These are phyloP conservation scores for Hyles vespertilio DNA, from an alignment of 1,140 invertebrate species.

Conservation along the genomic window DNA sequence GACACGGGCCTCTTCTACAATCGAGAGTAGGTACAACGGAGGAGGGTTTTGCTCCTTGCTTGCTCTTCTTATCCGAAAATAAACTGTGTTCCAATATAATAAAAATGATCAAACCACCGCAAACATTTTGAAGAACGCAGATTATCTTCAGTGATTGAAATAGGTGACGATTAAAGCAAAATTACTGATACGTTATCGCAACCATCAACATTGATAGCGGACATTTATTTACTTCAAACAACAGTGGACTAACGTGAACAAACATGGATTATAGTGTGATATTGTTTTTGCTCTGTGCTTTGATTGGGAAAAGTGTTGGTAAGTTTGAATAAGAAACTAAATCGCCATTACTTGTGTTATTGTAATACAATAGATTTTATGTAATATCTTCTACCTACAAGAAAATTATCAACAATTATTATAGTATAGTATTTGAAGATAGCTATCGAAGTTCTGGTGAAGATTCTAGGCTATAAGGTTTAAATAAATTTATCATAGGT, in stretches of 20 bases:
- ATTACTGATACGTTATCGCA: not conserved
- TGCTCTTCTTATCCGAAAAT: not conserved
- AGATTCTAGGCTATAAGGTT: no score
- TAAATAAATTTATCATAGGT: no score
- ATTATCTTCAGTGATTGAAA: conserved; percentile 3
- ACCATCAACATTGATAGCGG: conserved; percentile 1
- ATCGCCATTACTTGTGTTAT: not conserved
- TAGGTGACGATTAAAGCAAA: not conserved
- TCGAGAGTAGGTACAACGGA: no score
- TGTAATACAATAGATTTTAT: not conserved
- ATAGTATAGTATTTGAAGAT: no score
- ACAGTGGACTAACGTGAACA: not conserved
- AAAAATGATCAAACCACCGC: no score
- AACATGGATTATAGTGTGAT: conserved; percentile 28
- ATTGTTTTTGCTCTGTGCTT: conserved; percentile 22
- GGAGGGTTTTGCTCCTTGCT: no score
- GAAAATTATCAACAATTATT: not conserved
- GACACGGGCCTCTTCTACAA: no score
- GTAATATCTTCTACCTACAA: not conserved
- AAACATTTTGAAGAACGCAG: not conserved
- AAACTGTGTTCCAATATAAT: no score
- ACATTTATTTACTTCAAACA: not conserved
- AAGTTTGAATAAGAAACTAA: conserved; percentile 12
- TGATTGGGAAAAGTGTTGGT: conserved; percentile 24
- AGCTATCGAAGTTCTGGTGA: no score